A percentile compares a stretch with the other conserved stretches of the same genome.
Evolutionary conservation across 2,797 vertebrate species (phyloP).

Genomic region (Remorina albescens): DNA sequence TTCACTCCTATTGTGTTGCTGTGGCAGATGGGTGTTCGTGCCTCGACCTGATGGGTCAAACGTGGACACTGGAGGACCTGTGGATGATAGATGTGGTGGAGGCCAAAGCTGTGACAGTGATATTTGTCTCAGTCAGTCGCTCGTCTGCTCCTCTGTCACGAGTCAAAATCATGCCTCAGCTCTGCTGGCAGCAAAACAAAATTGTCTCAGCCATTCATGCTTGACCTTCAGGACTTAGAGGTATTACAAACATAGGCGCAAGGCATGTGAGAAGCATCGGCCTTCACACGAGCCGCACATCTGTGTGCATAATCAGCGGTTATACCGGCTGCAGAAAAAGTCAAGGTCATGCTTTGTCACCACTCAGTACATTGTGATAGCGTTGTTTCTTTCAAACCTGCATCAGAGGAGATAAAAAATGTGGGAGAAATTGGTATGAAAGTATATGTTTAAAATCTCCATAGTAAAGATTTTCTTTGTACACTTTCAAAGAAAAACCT

Average conservation of each 20-base stretch:
- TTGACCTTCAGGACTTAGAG: slow-evolving; percentile 1
- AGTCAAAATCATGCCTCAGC: background rate
- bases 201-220: background rate
- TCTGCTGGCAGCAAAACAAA: background rate
- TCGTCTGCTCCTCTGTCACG: background rate
- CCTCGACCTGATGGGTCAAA: slow-evolving; percentile 7
- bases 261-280: background rate
- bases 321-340: background rate
- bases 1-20: background rate
- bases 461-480: background rate
- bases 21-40: slow-evolving; percentile 3
- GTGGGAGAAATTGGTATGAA: too few relatives aligned
- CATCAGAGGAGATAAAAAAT: background rate
- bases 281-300: background rate
- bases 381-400: background rate
- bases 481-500: background rate
- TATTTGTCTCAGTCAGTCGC: slow-evolving; percentile 2
- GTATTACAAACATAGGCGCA: background rate
- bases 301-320: background rate
- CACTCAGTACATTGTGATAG: background rate
- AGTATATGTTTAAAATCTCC: background rate
- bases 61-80: background rate
- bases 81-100: background rate
- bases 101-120: slow-evolving; percentile 1
- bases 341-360: background rate